These are phyloP conservation scores for Eulemur coronatus DNA, from an alignment of 2,797 vertebrate genomes.

Conservation along the genomic window DNA sequence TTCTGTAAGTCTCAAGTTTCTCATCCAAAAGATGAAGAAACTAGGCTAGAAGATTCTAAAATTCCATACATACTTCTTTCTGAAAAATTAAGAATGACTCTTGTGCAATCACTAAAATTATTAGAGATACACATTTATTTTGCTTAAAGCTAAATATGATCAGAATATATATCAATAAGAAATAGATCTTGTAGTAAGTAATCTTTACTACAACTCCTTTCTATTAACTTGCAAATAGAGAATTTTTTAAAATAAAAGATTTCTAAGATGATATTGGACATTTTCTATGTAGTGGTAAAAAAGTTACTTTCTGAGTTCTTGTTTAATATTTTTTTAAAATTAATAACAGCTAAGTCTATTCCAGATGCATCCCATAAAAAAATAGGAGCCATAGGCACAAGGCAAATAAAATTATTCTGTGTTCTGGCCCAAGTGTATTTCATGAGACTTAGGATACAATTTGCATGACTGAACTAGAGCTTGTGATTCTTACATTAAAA, in stretches of 20 bases:
- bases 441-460: background rate
- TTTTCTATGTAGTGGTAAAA: constrained; percentile 9
- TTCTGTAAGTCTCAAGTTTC: background rate
- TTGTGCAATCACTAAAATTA: background rate
- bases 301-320: background rate
- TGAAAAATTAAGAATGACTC: background rate
- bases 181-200: background rate
- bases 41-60: background rate
- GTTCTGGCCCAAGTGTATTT: background rate
- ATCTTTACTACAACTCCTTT: background rate
- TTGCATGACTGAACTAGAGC: constrained; percentile 7
- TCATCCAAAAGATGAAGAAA: background rate
- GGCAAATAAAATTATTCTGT: constrained; percentile 2
- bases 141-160: background rate
- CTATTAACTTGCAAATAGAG: background rate
- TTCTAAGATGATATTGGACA: background rate
- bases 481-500: constrained; percentile 41
- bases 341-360: background rate
- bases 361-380: constrained; percentile 8
- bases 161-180: background rate
- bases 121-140: background rate
- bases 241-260: background rate
- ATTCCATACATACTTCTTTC: constrained; percentile 37
- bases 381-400: background rate
- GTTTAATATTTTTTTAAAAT: background rate